Conservation (phyloP, 2,797 vertebrate species). For the Enteromius thamalakanensis region DNA sequence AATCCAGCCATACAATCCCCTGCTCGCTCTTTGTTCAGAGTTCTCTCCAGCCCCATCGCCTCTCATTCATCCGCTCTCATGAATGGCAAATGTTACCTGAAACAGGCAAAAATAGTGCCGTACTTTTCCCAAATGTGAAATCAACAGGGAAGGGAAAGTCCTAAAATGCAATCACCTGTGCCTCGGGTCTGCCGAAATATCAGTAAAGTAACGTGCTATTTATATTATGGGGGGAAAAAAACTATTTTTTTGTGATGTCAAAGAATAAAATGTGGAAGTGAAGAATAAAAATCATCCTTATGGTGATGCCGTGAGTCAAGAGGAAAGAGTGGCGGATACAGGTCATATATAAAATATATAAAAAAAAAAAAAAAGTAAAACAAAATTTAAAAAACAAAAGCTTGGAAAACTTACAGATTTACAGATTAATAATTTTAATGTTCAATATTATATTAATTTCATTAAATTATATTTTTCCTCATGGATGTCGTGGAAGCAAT, state of each 20-base stretch:
- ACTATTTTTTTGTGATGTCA: not conserved
- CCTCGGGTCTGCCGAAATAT: constrained; percentile 6
- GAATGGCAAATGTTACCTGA: constrained; percentile 60
- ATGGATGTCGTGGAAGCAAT: not conserved
- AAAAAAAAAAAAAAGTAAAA: too few relatives aligned
- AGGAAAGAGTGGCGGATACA: not conserved
- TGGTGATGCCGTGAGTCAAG: not conserved
- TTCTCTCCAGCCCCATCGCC: constrained; percentile 68
- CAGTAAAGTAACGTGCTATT: not conserved
- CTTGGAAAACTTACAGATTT: not conserved
- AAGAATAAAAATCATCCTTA: not conserved
- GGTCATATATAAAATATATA: too few relatives aligned
- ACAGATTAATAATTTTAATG: not conserved
- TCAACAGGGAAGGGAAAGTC: constrained; percentile 31
- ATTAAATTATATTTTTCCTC: not conserved
- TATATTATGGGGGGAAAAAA: not conserved
- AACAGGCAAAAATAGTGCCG: constrained; percentile 48
- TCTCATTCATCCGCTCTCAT: constrained; percentile 70
- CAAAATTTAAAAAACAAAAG: not conserved
- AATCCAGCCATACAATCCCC: constrained; percentile 78
- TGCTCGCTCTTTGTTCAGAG: constrained; percentile 71
- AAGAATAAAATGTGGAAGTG: not conserved
- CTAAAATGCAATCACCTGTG: constrained; percentile 1
- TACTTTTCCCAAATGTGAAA: constrained; percentile 40
- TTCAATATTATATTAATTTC: not conserved